A percentile compares a stretch with the other conserved stretches of the same genome.
These are phyloP conservation scores for Zoanthus gigantus DNA, from an alignment of 92 coral and sea anemone genomes.

Conservation along the genomic window DNA sequence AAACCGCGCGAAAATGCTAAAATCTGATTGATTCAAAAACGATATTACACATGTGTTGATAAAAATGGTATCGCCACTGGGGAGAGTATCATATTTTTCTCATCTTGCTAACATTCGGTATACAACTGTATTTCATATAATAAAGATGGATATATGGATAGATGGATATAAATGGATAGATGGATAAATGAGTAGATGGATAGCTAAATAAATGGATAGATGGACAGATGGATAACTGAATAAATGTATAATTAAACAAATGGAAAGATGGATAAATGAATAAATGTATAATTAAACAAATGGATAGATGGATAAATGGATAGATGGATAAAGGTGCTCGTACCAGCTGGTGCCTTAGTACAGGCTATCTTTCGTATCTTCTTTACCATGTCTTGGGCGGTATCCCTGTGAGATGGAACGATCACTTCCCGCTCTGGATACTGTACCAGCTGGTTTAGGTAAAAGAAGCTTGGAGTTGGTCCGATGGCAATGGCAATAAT, in stretches of 20 bases:
- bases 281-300: no score
- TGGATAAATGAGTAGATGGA: neutral
- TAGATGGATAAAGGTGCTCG: neutral
- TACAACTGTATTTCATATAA: no score
- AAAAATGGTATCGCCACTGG: no score
- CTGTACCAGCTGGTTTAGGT: conserved; percentile 36
- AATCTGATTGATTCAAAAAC: no score
- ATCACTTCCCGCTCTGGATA: conserved; percentile 40
- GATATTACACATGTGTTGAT: no score
- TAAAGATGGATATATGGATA: no score
- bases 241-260: neutral
- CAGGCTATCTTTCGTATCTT: conserved; percentile 18
- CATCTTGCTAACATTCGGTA: no score
- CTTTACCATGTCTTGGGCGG: neutral
- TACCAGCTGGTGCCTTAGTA: conserved; percentile 40
- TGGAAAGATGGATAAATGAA: neutral
- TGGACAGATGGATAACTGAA: no score
- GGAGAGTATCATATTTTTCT: no score
- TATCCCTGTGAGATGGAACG: neutral
- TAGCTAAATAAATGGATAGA: neutral
- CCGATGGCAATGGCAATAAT: conserved; percentile 37
- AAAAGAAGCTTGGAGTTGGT: neutral
- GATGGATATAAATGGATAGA: no score
- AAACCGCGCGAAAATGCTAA: no score
- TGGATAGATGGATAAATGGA: neutral